Evolutionary conservation across 2,113 vertebrate genomes (phyloP).

Genomic region (Plestiodon gilberti): DNA sequence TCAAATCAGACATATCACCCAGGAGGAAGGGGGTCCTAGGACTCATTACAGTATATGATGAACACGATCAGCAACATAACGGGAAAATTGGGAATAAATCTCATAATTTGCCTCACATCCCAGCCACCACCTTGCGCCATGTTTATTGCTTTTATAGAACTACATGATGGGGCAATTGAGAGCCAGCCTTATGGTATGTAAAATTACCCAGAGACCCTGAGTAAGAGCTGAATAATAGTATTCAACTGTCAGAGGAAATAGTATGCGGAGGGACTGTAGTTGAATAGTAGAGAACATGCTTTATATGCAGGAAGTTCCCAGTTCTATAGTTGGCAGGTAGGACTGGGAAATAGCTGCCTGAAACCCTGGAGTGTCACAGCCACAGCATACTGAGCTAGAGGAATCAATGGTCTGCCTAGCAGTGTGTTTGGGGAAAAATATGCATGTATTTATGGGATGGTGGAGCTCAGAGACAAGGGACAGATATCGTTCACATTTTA

Average conservation of each 20-base stretch:
- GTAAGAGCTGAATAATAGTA: background rate
- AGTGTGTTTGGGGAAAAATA: background rate
- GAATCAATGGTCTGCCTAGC: too few relatives aligned
- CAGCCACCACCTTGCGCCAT: background rate
- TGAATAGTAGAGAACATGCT: too few relatives aligned
- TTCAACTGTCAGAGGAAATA: background rate
- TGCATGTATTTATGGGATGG: background rate
- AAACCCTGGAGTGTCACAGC: too few relatives aligned
- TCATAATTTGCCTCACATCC: background rate
- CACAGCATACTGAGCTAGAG: too few relatives aligned
- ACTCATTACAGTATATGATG: background rate
- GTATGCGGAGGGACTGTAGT: too few relatives aligned
- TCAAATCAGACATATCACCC: background rate
- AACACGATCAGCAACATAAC: background rate
- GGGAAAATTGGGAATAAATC: background rate
- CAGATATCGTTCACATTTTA: background rate
- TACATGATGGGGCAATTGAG: background rate
- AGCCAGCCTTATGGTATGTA: background rate
- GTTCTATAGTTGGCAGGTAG: too few relatives aligned
- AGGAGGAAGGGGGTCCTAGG: background rate
- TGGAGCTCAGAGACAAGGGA: background rate
- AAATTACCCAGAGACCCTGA: background rate
- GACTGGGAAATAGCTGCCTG: too few relatives aligned
- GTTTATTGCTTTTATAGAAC: background rate
- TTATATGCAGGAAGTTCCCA: too few relatives aligned